Conservation (phyloP, 2,113 vertebrate species). For the Mirza zaza region DNA sequence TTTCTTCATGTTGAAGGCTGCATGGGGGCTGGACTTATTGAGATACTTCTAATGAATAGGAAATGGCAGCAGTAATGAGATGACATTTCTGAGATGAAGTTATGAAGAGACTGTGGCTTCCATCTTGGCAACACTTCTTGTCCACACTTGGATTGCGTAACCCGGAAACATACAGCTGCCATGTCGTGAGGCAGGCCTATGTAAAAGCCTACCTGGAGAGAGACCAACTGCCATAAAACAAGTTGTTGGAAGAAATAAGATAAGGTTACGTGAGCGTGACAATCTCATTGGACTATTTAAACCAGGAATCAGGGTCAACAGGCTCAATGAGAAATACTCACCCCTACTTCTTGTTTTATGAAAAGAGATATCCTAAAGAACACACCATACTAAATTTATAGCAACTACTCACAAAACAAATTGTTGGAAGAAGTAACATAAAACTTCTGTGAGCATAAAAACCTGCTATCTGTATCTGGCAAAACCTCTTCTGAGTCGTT, state of each 20-base stretch:
- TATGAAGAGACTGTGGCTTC: background rate
- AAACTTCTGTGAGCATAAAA: background rate
- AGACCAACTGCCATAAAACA: background rate
- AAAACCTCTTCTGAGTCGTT: background rate
- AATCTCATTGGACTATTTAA: background rate
- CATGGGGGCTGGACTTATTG: background rate
- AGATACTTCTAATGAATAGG: background rate
- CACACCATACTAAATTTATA: background rate
- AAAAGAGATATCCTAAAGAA: background rate
- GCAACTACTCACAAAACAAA: background rate
- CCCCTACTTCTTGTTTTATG: constrained; percentile 2
- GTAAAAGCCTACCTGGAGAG: background rate
- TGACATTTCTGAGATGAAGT: background rate
- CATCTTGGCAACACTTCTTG: background rate
- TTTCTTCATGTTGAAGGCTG: background rate
- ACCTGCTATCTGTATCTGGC: background rate
- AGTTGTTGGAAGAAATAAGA: background rate
- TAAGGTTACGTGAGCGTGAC: background rate
- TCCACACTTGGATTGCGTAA: background rate
- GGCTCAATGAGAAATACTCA: background rate
- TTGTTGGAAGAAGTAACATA: constrained; percentile 45
- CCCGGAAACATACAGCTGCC: background rate
- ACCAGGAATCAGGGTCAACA: background rate
- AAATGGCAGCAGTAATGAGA: background rate
- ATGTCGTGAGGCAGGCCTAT: background rate